phyloP scores from a whole-genome alignment of 2,888 invertebrate genomes.

The Heliconius hortense region DNA sequence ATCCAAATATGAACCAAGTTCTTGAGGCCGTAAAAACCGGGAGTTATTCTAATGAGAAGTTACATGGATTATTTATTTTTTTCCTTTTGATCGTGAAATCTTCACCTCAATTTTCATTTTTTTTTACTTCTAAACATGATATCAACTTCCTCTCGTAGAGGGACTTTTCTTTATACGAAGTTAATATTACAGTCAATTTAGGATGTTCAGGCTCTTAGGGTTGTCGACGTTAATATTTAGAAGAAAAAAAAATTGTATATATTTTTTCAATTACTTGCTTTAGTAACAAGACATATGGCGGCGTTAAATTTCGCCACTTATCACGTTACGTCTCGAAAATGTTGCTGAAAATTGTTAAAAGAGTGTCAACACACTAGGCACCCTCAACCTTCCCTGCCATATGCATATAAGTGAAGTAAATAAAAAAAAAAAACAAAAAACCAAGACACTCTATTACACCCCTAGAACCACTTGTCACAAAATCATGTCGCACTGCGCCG shows the following conservation, averaged over 20 bases:
- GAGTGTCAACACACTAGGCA: background rate
- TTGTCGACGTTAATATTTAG: background rate
- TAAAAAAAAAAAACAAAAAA: background rate
- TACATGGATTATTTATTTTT: constrained; percentile 23
- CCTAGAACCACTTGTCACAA: constrained; percentile 30
- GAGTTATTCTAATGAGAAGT: constrained; percentile 23
- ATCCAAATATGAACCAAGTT: constrained; percentile 3
- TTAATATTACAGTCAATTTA: constrained; percentile 39
- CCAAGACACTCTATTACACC: background rate
- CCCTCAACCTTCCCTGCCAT: background rate
- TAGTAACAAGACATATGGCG: background rate
- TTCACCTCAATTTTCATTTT: constrained; percentile 28
- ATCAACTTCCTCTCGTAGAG: constrained; percentile 26
- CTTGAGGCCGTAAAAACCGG: constrained; percentile 17
- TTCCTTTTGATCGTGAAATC: too few relatives aligned
- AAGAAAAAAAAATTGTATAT: too few relatives aligned
- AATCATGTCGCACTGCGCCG: constrained; percentile 35
- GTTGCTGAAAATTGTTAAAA: background rate
- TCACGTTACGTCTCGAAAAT: rapidly evolving
- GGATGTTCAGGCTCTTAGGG: constrained; percentile 33
- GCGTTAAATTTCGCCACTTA: background rate
- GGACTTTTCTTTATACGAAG: constrained; percentile 32
- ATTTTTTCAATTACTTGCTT: background rate
- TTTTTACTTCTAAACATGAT: constrained; percentile 27
- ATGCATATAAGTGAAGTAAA: background rate